Evolutionary conservation across 2,113 vertebrate genomes (phyloP), one percentile per base, ranked within the genome.

Genomic region (Phylloscopus whistleri): DNA sequence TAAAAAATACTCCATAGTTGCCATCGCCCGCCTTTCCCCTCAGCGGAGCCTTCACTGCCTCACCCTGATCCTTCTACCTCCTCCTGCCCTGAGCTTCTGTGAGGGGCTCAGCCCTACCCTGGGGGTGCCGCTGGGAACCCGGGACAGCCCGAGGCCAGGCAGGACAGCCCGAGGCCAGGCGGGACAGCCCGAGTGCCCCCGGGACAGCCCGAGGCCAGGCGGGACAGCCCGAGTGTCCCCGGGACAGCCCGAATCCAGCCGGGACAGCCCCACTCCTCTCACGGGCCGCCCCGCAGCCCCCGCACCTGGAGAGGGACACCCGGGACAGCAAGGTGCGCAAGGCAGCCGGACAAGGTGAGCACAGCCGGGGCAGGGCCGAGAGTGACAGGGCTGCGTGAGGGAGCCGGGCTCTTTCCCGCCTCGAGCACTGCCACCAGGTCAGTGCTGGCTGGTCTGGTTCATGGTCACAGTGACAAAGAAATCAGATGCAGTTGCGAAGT

Each of bases 101-200:
- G 51, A 21, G 18, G 44, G 31, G 81, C 55, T 69, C 44, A 33
- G 53, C 60, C 20, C 41, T 62, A 52, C 15, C 10, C 21, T 5
- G 28, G 2, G 2, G 46, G 23, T 18, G 4, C 13, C 1, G 0
- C 2, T 6, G 37, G n/a, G 37, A 68, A 30, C 23, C 49, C 8
- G 18, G 48, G 16, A 8, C 13, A 0, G 10, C 9, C 30, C 43
- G 21, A 9, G 19, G 20, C 59, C 49, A 3, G 48, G 18, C 8
- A 14, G 48, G 16, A 8, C 13, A 0, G 10, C 9, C 30, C 43
- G 21, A 9, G 19, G 20, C 59, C 8, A 4, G 23, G 33, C 4
- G 8, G 60, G 49, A 24, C 55, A 2, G 22, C 9, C 30, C 43
- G 16, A 44, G 17, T 4, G 18, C 75, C 2, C 35, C 35, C 13